Evolutionary conservation across 2,113 vertebrate species (phyloP), one percentile per base, ranked within the genome.

Genomic region (Malurus cyaneus): DNA sequence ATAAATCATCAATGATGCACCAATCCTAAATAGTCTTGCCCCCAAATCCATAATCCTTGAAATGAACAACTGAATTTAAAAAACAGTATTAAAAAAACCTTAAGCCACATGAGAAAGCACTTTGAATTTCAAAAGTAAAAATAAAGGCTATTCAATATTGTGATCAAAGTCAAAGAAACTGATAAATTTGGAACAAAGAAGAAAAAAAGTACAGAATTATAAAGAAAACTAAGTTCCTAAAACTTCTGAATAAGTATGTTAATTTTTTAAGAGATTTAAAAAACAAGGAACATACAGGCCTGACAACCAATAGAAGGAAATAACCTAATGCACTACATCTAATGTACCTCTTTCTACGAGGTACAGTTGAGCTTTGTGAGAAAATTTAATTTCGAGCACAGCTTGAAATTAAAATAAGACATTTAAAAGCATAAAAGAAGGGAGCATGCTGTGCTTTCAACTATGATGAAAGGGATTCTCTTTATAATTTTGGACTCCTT

Each of bases 341-440:
- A 89, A 61, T 31, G 31, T 41, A 39, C 18, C 80, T 13, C 29
- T 50, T 69, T 46, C 12, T 11, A 64, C 29, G n/a, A 88, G 9
- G 49, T 54, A 85, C 34, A 81, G 82, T 2, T 28, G 41, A 28
- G 12, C 83, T 89, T 62, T 41, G 18, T 49, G 47, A 79, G 88
- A 89, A 76, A 89, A 83, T 3, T 25, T 56, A 56, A 53, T 80
- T 84, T 87, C 86, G 23, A 93, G 26, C 67, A 69, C 67, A 87
- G 81, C 69, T 78, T 78, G 60, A 87, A 96, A 92, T 69, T 60
- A 89, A 89, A 89, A 47, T 41, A 91, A 77, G 50, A 64, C 20
- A 85, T 61, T 80, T 84, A 84, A 93, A 96, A 78, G 46, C 19
- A 93, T 69, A 92, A 73, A 84, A 18, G 36, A 56, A 65, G n/a